These are phyloP conservation scores for Tetramorium alpestre DNA, from an alignment of 1,140 invertebrate genomes.

Conservation along the genomic window DNA sequence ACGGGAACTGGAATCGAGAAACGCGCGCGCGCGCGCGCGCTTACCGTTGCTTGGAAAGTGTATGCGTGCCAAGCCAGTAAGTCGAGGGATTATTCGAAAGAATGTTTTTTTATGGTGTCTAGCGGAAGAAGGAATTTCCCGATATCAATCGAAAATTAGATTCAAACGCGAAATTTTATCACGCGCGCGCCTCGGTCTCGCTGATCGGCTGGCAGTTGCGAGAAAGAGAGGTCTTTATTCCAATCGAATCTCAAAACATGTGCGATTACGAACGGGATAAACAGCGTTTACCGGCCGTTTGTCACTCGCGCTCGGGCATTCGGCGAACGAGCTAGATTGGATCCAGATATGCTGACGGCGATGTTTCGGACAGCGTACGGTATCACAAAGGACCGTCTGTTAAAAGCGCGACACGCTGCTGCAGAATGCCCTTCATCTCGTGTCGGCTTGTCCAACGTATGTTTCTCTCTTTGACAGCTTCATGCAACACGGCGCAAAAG, in stretches of 20 bases:
- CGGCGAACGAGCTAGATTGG: constrained; percentile 29
- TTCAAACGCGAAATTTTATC: background rate
- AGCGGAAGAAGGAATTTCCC: background rate
- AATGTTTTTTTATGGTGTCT: background rate
- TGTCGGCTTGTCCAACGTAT: constrained; percentile 15
- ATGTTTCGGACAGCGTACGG: constrained; percentile 47
- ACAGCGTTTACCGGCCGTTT: constrained; percentile 15
- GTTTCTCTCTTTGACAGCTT: constrained; percentile 62
- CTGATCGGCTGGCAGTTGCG: background rate
- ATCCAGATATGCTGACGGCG: constrained; percentile 54
- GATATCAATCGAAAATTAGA: background rate
- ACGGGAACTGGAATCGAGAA: constrained; percentile 72
- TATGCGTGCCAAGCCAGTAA: background rate
- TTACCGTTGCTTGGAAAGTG: constrained; percentile 36
- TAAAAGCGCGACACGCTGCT: constrained; percentile 51
- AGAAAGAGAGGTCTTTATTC: background rate
- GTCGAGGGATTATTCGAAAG: background rate
- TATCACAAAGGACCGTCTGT: constrained; percentile 55
- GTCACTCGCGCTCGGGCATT: constrained; percentile 11
- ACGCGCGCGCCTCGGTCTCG: background rate
- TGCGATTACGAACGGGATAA: background rate
- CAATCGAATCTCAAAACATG: background rate
- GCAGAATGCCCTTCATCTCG: constrained; percentile 29
- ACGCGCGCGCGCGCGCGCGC: constrained; percentile 39
- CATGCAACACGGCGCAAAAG: constrained; percentile 54